Evolutionary conservation across 1,140 invertebrate species (phyloP).

Genomic region (Stegodyphus dumicola): DNA sequence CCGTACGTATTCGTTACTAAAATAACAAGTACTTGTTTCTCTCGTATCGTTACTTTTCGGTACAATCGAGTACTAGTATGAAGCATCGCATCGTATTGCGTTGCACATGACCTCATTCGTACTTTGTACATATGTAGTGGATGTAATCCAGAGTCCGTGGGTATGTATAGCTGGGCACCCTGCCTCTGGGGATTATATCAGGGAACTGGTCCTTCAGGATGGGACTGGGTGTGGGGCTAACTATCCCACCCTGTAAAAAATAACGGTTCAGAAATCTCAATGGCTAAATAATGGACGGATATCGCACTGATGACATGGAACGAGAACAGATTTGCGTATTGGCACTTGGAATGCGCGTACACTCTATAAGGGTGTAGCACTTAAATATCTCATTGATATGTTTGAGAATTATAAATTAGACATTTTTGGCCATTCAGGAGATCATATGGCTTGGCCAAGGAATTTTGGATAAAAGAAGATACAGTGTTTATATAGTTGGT

Average conservation of each 20-base stretch:
- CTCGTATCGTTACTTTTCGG: no score
- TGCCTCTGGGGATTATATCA: neutral
- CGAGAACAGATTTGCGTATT: no score
- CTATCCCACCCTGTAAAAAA: neutral
- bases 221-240: neutral
- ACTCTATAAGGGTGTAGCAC: no score
- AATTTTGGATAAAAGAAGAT: neutral
- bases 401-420: neutral
- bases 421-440: neutral
- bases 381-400: no score
- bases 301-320: neutral
- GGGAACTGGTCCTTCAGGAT: neutral
- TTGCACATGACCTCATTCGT: no score
- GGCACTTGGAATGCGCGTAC: no score
- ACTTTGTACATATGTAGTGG: no score
- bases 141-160: no score
- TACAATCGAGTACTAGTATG: no score
- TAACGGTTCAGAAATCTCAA: neutral
- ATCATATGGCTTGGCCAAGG: neutral
- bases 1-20: no score
- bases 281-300: neutral
- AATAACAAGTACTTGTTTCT: no score
- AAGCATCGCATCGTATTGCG: no score
- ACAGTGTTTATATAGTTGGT: neutral
- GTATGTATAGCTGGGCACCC: neutral